Conservation (phyloP, 2,113 vertebrate species). For the Scolopax mira region DNA sequence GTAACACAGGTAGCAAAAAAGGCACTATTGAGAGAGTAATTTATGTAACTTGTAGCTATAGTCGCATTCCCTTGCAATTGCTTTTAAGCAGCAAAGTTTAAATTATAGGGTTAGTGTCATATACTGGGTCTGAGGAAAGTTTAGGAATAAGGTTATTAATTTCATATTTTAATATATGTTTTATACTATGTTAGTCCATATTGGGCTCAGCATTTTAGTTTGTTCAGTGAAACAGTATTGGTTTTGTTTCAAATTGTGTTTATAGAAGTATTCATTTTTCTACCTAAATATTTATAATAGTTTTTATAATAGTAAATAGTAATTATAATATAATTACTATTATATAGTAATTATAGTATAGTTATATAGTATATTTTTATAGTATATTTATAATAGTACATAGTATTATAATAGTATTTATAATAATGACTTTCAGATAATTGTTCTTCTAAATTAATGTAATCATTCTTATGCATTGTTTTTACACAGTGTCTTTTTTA, state of each 20-base stretch:
- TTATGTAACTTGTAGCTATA: neutral
- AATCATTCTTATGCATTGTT: neutral
- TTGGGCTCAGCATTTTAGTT: neutral
- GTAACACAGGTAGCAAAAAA: neutral
- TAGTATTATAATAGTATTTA: neutral
- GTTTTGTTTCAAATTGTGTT: neutral
- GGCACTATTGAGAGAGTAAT: neutral
- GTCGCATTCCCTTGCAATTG: neutral
- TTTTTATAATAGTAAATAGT: no score
- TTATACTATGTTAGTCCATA: neutral
- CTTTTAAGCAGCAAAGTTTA: neutral
- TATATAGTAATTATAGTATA: no score
- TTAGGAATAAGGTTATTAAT: neutral
- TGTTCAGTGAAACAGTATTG: neutral
- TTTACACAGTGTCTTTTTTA: neutral
- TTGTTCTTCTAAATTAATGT: neutral
- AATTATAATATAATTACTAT: no score
- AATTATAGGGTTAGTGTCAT: neutral
- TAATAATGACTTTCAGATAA: neutral
- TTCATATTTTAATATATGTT: neutral
- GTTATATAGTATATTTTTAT: no score
- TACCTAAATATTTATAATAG: neutral
- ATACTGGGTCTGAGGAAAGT: neutral
- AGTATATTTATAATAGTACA: neutral
- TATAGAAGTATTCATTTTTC: neutral